Evolutionary conservation across 2,113 vertebrate species (phyloP).

Genomic region (Prunella himalayana): DNA sequence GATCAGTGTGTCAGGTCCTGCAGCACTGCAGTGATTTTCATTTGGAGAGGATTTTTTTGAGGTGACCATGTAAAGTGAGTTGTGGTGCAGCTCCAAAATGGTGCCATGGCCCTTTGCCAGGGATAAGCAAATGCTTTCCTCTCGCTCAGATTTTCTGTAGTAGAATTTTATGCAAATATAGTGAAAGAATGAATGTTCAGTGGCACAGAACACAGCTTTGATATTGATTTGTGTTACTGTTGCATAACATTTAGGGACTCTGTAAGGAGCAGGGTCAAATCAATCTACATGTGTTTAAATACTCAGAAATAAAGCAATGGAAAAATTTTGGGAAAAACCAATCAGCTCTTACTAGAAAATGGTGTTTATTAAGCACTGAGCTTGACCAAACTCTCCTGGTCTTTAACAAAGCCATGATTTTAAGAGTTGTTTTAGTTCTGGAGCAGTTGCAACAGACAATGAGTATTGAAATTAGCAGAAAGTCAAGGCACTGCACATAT

Average conservation of each 20-base stretch:
- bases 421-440: not conserved
- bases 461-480: not conserved
- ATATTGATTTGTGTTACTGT: constrained; percentile 12
- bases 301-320: constrained; percentile 31
- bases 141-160: not conserved
- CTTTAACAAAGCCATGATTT: not conserved
- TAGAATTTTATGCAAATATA: not conserved
- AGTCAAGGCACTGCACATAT: not conserved
- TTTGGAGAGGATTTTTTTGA: not conserved
- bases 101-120: not conserved
- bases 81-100: not conserved
- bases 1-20: not conserved
- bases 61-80: not conserved
- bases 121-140: not conserved
- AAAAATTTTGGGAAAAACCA: not conserved
- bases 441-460: not conserved
- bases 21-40: not conserved
- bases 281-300: constrained; percentile 17
- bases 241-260: not conserved
- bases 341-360: not conserved
- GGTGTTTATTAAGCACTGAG: not conserved
- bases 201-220: not conserved
- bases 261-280: constrained; percentile 10
- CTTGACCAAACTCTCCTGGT: not conserved
- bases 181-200: not conserved